Evolutionary conservation across 2,888 invertebrate genomes (phyloP).

Genomic region (Nomada fabriciana): DNA sequence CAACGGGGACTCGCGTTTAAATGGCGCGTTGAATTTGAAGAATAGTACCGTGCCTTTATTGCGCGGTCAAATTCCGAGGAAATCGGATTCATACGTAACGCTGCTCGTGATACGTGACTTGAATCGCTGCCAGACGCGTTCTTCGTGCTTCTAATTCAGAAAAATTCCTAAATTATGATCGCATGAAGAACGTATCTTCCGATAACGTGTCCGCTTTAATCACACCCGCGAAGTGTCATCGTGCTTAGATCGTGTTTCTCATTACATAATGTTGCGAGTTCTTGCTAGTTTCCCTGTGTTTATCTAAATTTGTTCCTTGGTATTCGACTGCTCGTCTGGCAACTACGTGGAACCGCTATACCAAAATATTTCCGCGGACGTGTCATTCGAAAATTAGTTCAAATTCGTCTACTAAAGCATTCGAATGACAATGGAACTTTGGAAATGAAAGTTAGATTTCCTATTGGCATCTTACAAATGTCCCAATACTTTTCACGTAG

Average conservation of each 20-base stretch:
- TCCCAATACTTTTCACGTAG: too few species aligned
- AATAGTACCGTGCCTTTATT: conserved; percentile 53
- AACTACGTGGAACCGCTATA: background rate
- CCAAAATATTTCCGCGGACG: background rate
- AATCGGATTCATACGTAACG: conserved; percentile 58
- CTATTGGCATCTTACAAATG: too few species aligned
- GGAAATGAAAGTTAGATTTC: too few species aligned
- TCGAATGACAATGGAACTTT: too few species aligned
- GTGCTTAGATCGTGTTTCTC: background rate
- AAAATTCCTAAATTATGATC: conserved; percentile 52
- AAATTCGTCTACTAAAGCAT: background rate
- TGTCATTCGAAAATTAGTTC: background rate
- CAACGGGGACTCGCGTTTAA: background rate
- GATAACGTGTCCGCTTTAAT: background rate
- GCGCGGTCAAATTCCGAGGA: conserved; percentile 44
- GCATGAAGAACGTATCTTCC: conserved; percentile 19
- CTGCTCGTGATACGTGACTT: conserved; percentile 57
- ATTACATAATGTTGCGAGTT: conserved; percentile 30
- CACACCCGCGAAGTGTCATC: background rate
- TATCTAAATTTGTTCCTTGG: background rate
- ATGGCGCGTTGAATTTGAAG: conserved; percentile 29
- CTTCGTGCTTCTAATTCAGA: conserved; percentile 34
- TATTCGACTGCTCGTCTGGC: background rate
- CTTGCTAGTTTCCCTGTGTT: background rate
- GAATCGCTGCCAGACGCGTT: conserved; percentile 64